A percentile compares a stretch with the other conserved stretches of the same genome.
These are phyloP conservation scores for Caenorhabditis wallacei DNA, from an alignment of 2,888 invertebrate species.

Conservation along the genomic window DNA sequence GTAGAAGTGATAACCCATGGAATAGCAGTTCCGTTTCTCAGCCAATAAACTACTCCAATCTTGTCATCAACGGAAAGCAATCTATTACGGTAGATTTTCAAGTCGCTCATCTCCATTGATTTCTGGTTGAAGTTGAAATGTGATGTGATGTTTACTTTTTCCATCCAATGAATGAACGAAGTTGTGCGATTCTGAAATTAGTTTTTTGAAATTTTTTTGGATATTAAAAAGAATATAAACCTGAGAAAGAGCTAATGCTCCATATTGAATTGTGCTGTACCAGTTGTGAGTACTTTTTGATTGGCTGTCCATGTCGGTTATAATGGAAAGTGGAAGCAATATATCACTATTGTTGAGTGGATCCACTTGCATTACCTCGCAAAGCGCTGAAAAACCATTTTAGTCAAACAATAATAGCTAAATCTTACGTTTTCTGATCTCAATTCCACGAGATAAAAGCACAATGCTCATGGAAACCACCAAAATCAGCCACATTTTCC, in stretches of 20 bases:
- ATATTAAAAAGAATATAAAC: conserved; percentile 1
- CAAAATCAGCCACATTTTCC: conserved; percentile 20
- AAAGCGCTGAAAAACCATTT: conserved; percentile 36
- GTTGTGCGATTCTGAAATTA: conserved; percentile 62
- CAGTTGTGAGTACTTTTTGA: conserved; percentile 51
- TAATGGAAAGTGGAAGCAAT: conserved; percentile 61
- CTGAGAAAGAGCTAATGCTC: conserved; percentile 59
- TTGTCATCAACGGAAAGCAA: conserved; percentile 94
- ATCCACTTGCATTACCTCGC: conserved; percentile 60
- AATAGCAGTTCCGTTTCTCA: conserved; percentile 80
- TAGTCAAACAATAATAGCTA: background rate
- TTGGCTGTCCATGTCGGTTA: conserved; percentile 63
- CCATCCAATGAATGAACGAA: conserved; percentile 64
- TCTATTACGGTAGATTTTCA: conserved; percentile 93
- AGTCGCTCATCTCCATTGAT: conserved; percentile 97
- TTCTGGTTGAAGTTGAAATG: conserved; percentile 65
- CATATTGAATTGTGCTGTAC: conserved; percentile 68
- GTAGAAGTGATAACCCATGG: conserved; percentile 89
- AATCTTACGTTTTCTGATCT: conserved; percentile 38
- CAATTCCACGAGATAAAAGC: background rate
- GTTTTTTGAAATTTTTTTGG: background rate
- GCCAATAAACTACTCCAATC: conserved; percentile 87
- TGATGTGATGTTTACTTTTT: conserved; percentile 65
- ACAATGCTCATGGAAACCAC: conserved; percentile 3
- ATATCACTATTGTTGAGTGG: conserved; percentile 53